Evolutionary conservation across 2,888 invertebrate genomes (phyloP), one percentile per base, ranked within the genome.

Genomic region (Meloe dianella): DNA sequence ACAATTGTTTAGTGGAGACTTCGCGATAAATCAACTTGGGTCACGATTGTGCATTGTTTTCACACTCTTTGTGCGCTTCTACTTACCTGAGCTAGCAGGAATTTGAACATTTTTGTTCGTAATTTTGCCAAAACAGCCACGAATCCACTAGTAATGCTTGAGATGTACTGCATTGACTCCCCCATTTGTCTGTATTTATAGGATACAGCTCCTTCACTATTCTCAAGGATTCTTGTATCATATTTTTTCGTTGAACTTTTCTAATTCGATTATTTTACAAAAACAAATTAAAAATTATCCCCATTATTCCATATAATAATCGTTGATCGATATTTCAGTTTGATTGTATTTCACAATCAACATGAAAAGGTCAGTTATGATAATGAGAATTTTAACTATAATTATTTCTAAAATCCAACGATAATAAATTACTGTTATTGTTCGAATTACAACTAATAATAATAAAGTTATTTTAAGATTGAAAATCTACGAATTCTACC

Each of bases 1-100:
- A 47, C 22, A 65, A 29, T n/a, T 41, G 12, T 24, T 41, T 17
- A 29, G 12, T 51, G 17, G 9, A 1, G 57, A 60, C 41, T 60
- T 73, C 73, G 73, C 71, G 73, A 73, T 71, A 73, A 68, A 68
- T 70, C 73, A 71, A 63, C 47, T 22, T 8, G 9, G 58, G 57
- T 69, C 72, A 72, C 68, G 68, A 68, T 7, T 6, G 12, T 41
- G 32, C 54, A 35, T 35, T 54, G 17, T 30, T 61, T 51, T 24
- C 54, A 7, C 4, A 22, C n/a, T n/a, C n/a, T n/a, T n/a, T n/a
- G n/a, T n/a, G n/a, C n/a, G n/a, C n/a, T 8, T n/a, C 2, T 41
- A 54, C 54, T 27, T 54, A 54, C 54, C 3, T 6, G 7, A 22
- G 10, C 22, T 27, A 20, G 1, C 3, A 27, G 4, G 6, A 54